phyloP scores from a whole-genome alignment of 2,888 invertebrate genomes.

The Nomada fucata region DNA sequence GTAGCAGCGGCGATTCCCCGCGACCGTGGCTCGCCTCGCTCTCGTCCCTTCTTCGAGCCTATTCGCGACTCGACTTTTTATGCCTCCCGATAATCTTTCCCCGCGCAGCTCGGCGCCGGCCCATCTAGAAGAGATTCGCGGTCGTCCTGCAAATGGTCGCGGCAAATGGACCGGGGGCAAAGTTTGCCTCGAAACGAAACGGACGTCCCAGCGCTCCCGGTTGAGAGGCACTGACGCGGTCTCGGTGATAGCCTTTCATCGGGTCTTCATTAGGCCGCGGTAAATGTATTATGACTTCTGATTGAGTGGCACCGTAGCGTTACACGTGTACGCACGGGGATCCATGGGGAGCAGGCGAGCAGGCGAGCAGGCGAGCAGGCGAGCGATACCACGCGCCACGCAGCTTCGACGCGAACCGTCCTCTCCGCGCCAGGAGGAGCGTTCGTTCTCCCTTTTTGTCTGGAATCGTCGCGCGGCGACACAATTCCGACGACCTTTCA shows the following conservation, averaged over 20 bases:
- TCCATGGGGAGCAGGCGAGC: background rate
- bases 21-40: background rate
- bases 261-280: conserved; percentile 83
- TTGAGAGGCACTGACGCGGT: conserved; percentile 73
- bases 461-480: background rate
- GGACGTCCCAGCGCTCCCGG: background rate
- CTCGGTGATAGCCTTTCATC: conserved; percentile 82
- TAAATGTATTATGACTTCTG: conserved; percentile 85
- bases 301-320: conserved; percentile 81
- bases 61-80: conserved; percentile 63
- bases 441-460: conserved; percentile 7
- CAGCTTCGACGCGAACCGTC: background rate
- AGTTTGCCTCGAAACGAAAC: background rate
- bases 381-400: conserved; percentile 2
- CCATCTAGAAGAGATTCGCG: no score
- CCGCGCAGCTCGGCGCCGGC: background rate
- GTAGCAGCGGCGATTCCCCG: conserved; percentile 5
- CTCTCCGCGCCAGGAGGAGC: background rate
- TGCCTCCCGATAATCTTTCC: background rate
- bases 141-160: no score
- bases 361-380: no score
- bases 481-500: conserved; percentile 11
- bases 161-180: background rate
- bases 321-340: conserved; percentile 17
- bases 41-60: conserved; percentile 56